Conservation (phyloP, 2,888 invertebrate species). For the Sarcophaga variegata region DNA sequence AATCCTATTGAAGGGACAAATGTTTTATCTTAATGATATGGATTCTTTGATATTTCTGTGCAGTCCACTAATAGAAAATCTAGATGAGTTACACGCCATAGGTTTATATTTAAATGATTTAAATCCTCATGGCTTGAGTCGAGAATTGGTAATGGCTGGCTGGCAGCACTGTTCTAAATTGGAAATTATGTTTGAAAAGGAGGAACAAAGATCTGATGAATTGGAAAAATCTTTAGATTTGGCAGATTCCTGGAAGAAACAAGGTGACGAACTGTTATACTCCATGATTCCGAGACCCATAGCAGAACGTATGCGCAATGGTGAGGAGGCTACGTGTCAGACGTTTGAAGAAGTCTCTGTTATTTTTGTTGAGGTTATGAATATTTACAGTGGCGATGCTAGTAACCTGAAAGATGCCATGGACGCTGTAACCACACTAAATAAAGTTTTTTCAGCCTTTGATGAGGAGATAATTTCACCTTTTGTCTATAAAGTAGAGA, state of each 20-base stretch:
- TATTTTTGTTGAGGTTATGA: conserved; percentile 80
- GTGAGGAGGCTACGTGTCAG: conserved; percentile 91
- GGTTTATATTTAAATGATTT: conserved; percentile 91
- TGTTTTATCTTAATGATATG: conserved; percentile 90
- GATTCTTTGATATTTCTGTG: conserved; percentile 92
- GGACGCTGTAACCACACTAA: conserved; percentile 92
- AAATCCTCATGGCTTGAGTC: conserved; percentile 92
- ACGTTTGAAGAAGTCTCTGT: conserved; percentile 83
- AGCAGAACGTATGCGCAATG: conserved; percentile 90
- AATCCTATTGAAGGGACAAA: conserved; percentile 92
- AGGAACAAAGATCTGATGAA: conserved; percentile 89
- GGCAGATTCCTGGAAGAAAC: conserved; percentile 92
- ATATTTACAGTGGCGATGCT: conserved; percentile 77
- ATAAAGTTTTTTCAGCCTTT: conserved; percentile 92
- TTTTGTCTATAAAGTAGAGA: conserved; percentile 96
- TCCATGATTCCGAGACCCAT: conserved; percentile 95
- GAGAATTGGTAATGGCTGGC: conserved; percentile 91
- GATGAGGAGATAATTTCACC: conserved; percentile 92
- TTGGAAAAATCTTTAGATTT: conserved; percentile 90
- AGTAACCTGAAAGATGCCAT: conserved; percentile 84
- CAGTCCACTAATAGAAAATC: conserved; percentile 93
- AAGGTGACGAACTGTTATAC: conserved; percentile 92
- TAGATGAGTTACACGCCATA: conserved; percentile 91
- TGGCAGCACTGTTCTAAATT: conserved; percentile 93
- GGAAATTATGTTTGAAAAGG: conserved; percentile 91